Evolutionary conservation across 2,113 vertebrate genomes (phyloP), one percentile per base, ranked within the genome.

Genomic region (Lucifuga dentata): DNA sequence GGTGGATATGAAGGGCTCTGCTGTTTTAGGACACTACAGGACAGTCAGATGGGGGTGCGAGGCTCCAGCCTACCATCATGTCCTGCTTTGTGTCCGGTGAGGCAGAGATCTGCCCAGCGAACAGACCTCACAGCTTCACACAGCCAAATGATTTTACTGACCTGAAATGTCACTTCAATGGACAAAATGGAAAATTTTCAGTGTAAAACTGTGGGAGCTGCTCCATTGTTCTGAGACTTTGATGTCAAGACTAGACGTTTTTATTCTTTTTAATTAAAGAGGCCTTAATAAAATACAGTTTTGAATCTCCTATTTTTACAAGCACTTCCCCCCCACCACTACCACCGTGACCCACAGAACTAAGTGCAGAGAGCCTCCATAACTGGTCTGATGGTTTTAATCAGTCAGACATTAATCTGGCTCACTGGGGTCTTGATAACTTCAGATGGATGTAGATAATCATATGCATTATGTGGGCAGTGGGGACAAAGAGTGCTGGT

Each of bases 391-490:
- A 52, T 36, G 61, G 48, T 51, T 62, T 69, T 59, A 49, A 72
- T 39, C 62, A 52, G 53, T 61, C 36, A 11, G 43, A n/a, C 62
- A 39, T 35, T 50, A 33, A 68, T 76, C 61, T 63, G 68, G 35
- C 76, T 64, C 51, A 44, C 72, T 44, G 36, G 58, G 55, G 52
- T 66, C 71, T 64, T 13, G 72, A 80, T 86, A 77, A 84, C 90
- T 90, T 84, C 90, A 77, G 50, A 59, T 85, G 86, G 90, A 90
- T 90, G 88, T 88, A 88, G 89, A 93, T 86, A 81, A 90, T 93
- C 88, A 86, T 55, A 81, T 81, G 81, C 83, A 77, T 82, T 73
- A 87, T 89, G 89, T 90, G 92, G 87, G 88, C 32, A 58, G 63
- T 33, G 68, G 86, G 88, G 67, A 57, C 19, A 38, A 86, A 88